Base-by-base conservation (phyloP, 2,888 invertebrate species). In the Agonopterix subpropinquella region DNA sequence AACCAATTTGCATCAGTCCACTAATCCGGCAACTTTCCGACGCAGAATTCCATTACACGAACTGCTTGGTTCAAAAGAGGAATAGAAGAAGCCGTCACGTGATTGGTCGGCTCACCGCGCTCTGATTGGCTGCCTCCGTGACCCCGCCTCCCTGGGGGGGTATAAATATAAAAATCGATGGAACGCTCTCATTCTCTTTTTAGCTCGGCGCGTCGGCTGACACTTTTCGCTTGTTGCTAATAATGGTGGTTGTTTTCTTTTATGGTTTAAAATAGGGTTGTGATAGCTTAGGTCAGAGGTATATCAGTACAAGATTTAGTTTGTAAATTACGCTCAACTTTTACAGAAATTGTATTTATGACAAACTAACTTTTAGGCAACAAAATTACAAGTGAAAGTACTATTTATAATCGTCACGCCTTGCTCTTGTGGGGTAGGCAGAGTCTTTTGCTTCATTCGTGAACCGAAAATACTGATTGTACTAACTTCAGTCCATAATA, bases 21-120 rank as follows among this genome's bases (percentile, higher is more conserved):
- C 59, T 84, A 84, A 87, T 86, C 85, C 81, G 66, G 61, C 66
- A 77, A 74, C 72, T 77, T 76, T 73, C 71, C 63, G 73, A 77
- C 73, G 74, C 37, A 43, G 84, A 87, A 87, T 87, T 87, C 87
- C 87, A 87, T 87, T 86, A 87, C 86, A 81, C 76, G 69, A 65
- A 62, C 60, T 57, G 61, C 62, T 65, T 62, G 62, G 76, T 80
- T 72, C 64, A 43, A 78, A 78, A 79, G 73, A 73, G 78, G 75
- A 80, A 80, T 73, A 74, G 65, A 74, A 75, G 70, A 70, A 68
- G 73, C 73, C 71, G 64, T 72, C 67, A 60, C 67, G 74, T 76
- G 81, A 87, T 87, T 87, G 87, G 87, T 73, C 67, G 80, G 79
- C 72, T 78, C 80, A 77, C 82, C 81, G 78, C 80, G 77, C 73